Evolutionary conservation across 2,888 invertebrate species (phyloP).

Genomic region (Amorpha juglandis): DNA sequence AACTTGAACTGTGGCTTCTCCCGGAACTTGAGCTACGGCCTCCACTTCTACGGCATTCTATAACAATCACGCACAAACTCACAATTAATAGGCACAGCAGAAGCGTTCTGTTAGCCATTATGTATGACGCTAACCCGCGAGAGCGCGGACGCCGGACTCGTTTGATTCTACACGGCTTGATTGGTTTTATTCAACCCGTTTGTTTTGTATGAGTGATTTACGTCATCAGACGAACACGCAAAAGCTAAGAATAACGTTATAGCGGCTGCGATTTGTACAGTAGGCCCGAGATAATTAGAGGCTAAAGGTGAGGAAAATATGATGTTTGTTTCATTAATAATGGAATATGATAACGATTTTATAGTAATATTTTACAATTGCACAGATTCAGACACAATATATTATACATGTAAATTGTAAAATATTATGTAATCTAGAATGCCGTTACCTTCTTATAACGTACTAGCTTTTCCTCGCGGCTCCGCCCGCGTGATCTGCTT

Average conservation of each 20-base stretch:
- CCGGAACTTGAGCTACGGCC: too few species aligned
- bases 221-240: slow-evolving; percentile 7
- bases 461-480: too few species aligned
- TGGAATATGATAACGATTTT: slow-evolving; percentile 5
- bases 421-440: slow-evolving; percentile 30
- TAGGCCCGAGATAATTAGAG: background rate
- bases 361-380: background rate
- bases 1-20: background rate
- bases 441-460: too few species aligned
- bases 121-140: slow-evolving; percentile 9
- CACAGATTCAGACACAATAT: background rate
- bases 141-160: slow-evolving; percentile 4
- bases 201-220: background rate
- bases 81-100: slow-evolving; percentile 28
- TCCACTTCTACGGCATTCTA: slow-evolving; percentile 22
- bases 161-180: slow-evolving; percentile 7
- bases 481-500: too few species aligned
- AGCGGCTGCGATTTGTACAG: background rate
- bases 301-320: slow-evolving; percentile 19
- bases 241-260: slow-evolving; percentile 6
- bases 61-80: slow-evolving; percentile 20
- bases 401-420: background rate
- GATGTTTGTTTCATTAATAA: slow-evolving; percentile 6
- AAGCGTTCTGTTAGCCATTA: slow-evolving; percentile 26
- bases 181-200: slow-evolving; percentile 12